A percentile compares a stretch with the other conserved stretches of the same genome.
These are phyloP conservation scores for Allygus modestus DNA, from an alignment of 2,888 invertebrate species.

Conservation along the genomic window DNA sequence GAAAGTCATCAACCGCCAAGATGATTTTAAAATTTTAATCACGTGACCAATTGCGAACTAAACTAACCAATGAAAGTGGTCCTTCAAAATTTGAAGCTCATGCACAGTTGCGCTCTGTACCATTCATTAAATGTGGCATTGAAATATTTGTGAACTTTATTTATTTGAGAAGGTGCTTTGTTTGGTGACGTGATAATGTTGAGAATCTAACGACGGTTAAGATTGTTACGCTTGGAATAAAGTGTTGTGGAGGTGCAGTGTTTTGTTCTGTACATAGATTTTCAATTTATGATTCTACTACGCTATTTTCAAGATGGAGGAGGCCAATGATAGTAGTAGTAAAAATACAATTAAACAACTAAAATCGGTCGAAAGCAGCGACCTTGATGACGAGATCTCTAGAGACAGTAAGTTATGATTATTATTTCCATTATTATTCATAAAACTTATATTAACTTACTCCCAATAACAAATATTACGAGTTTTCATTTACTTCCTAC, in stretches of 20 bases:
- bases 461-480: no score
- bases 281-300: slow-evolving; percentile 31
- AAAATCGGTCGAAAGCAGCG: slow-evolving; percentile 63
- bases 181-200: not conserved
- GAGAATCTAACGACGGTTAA: not conserved
- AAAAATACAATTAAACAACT: slow-evolving; percentile 61
- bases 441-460: no score
- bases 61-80: slow-evolving; percentile 51
- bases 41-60: slow-evolving; percentile 47
- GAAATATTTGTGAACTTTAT: slow-evolving; percentile 10
- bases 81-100: slow-evolving; percentile 54
- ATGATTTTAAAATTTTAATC: slow-evolving; percentile 57
- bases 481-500: no score
- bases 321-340: slow-evolving; percentile 61
- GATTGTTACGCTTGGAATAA: not conserved
- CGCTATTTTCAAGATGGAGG: slow-evolving; percentile 63
- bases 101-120: slow-evolving; percentile 3
- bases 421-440: not conserved
- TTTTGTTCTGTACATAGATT: not conserved
- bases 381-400: slow-evolving; percentile 61
- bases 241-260: slow-evolving; percentile 15
- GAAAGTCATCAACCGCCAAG: slow-evolving; percentile 60
- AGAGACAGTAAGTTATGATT: slow-evolving; percentile 60
- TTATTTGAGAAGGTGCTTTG: not conserved
- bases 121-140: slow-evolving; percentile 49